Evolutionary conservation across 2,797 vertebrate species (phyloP).

Genomic region (Oryzias sinensis): DNA sequence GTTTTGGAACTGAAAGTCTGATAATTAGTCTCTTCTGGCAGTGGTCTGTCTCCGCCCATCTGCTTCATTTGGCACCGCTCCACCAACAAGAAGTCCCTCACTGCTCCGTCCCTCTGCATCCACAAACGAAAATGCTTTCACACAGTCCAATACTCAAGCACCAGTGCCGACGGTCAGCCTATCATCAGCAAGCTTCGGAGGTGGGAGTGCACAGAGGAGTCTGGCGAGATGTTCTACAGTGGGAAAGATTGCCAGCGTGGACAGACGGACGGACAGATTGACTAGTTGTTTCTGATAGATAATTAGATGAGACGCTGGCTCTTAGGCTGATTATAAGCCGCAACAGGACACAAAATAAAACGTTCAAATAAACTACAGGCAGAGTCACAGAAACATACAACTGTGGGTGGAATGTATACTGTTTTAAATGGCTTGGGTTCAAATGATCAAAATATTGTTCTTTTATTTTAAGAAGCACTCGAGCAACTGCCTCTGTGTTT

Average conservation of each 20-base stretch:
- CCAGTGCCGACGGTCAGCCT: conserved; percentile 41
- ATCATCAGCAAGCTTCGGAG: conserved; percentile 29
- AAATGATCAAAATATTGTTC: conserved; percentile 9
- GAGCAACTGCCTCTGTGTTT: background rate
- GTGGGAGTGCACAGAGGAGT: background rate
- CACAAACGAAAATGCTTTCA: conserved; percentile 57
- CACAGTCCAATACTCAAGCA: conserved; percentile 34
- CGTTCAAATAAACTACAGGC: conserved; percentile 16
- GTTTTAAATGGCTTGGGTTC: conserved; percentile 6
- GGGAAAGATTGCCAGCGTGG: conserved; percentile 47
- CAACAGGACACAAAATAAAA: conserved; percentile 30
- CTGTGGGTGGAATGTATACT: conserved; percentile 8
- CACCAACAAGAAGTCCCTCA: conserved; percentile 70
- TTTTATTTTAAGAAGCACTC: background rate
- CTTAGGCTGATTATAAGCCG: conserved; percentile 43
- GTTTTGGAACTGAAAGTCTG: conserved; percentile 76
- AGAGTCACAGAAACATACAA: conserved; percentile 17
- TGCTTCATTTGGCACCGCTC: conserved; percentile 76
- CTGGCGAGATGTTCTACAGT: conserved; percentile 43
- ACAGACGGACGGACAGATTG: conserved; percentile 71
- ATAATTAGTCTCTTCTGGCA: conserved; percentile 80
- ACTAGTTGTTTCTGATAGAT: conserved; percentile 67
- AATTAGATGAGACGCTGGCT: conserved; percentile 68
- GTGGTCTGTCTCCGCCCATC: conserved; percentile 70
- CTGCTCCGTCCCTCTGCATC: conserved; percentile 56